Evolutionary conservation across 2,113 vertebrate genomes (phyloP), one percentile per base, ranked within the genome.

Genomic region (Menidia beryllina): DNA sequence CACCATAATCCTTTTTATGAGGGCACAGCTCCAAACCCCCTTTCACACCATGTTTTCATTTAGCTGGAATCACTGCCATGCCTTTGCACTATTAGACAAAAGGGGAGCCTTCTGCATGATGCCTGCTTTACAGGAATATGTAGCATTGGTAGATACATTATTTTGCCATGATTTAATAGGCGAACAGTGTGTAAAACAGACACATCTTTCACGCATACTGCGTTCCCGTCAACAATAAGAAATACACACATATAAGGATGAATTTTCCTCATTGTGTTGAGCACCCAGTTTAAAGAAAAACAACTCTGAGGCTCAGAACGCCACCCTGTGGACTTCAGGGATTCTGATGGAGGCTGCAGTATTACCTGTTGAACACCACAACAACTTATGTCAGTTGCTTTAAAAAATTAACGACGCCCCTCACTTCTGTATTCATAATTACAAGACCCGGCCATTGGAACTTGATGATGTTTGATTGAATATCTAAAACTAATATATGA

Each of bases 341-440:
- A 15, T 49, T 25, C 26, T 34, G 4, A 15, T 0, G 2, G 2
- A 19, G 26, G 15, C 54, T 68, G 65, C 65, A 54, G 54, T 4
- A 36, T 68, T 74, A 91, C 88, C 82, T 91, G 90, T 90, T 89
- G 87, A 83, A 41, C 7, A 47, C 19, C 27, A 21, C 7, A 43
- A 34, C 2, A 39, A 41, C 19, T 53, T 7, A 27, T 5, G 20
- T 9, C 2, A 15, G 43, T 58, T 19, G 14, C 9, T 34, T 51
- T 59, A 19, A 53, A 14, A 38, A 26, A 7, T 6, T 39, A 0
- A 41, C 23, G 4, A 49, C 23, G 5, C 15, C n/a, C 36, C 52
- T 13, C 6, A 12, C 21, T 34, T 25, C 3, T 34, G 5, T 26
- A n/a, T 36, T 34, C 7, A 8, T 34, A 6, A 34, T 34, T 26